Base-by-base conservation (phyloP, 2,888 invertebrate genomes). In the Girardia tigrina region DNA sequence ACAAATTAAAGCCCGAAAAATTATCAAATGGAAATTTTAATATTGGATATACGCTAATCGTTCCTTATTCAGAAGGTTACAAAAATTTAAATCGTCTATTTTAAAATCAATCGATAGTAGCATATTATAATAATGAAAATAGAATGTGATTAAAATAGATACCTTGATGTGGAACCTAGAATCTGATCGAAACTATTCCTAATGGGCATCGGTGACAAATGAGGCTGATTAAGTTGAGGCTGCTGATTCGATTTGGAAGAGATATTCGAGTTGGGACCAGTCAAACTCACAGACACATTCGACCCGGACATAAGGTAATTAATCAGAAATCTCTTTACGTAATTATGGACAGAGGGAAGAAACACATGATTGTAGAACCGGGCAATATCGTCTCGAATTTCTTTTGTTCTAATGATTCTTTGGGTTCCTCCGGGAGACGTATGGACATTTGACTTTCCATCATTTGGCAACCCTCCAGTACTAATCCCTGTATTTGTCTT, bases 361-460 rank as follows among this genome's bases (percentile, higher is more conserved):
- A 76, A 76, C 23, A 84, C 83, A 78, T 79, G 75, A 83, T 98
- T 98, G 84, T 98, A 98, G 84, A 95, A 97, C 82, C 89, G 88
- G 79, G 95, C 94, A 77, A 97, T 88, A 86, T 95, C 94, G 16
- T 91, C 91, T 79, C 91, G 87, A 80, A 88, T 88, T 79, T 88
- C 88, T 28, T 29, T 74, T 6, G 28, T 26, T 6, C 36, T 42
- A 12, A 75, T 28, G 12, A 29, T 4, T 72, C 28, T 4, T 14
- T 20, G 20, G 16, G 28, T 72, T 71, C 70, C 28, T 6, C 71
- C 28, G 29, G 72, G 26, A n/a, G 69, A 71, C 70, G 74, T 71
- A n/a, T 71, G 56, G 12, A 69, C 69, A 71, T 23, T 71, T 8
- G 56, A 26, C n/a, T 23, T 27, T 4, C 27, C 23, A 42, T 29